Base-by-base conservation (phyloP, 1,140 invertebrate genomes). In the Euwallacea fornicatus region DNA sequence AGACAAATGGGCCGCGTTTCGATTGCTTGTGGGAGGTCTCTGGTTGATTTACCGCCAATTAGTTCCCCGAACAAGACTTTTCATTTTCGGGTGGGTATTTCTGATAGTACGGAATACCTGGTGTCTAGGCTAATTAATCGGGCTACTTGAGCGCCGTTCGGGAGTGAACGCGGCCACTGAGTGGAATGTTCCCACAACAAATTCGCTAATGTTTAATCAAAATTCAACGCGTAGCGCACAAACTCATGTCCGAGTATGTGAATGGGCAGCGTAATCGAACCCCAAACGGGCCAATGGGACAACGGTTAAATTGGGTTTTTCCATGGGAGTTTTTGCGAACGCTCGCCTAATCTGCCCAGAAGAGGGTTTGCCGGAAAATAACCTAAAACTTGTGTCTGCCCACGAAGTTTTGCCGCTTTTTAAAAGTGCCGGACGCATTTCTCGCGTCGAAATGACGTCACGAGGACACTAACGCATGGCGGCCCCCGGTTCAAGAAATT, bases 31-130 rank as follows among this genome's bases (percentile, higher is more conserved):
- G 66, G 66, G 66, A 68, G 66, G 66, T 68, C 66, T 15, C 50
- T 60, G 16, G 55, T 68, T 68, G 66, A 68, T 68, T 68, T 68
- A 68, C 55, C 47, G 66, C 66, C 66, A 68, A 68, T 68, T 68
- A 68, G 66, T 68, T 68, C 60, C 56, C 50, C 60, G 59, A 68
- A 68, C 66, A 68, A 60, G 66, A 68, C 55, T 68, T 68, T 60
- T 68, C 46, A 68, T 68, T 68, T 68, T 60, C 66, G 53, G 46
- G 6, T 53, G 41, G 55, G 43, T 42, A 60, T 60, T 60, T 68
- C 46, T 60, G 66, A 68, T 68, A 68, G 46, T 66, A 66, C n/a
- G 43, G 13, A 47, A 44, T 63, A 13, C 13, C 47, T 47, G 42
- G 44, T 63, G 43, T 63, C 61, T 63, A 63, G 61, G 42, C 44